phyloP scores from a whole-genome alignment of 1,140 invertebrate species.

The Thaumetopoea pityocampa region DNA sequence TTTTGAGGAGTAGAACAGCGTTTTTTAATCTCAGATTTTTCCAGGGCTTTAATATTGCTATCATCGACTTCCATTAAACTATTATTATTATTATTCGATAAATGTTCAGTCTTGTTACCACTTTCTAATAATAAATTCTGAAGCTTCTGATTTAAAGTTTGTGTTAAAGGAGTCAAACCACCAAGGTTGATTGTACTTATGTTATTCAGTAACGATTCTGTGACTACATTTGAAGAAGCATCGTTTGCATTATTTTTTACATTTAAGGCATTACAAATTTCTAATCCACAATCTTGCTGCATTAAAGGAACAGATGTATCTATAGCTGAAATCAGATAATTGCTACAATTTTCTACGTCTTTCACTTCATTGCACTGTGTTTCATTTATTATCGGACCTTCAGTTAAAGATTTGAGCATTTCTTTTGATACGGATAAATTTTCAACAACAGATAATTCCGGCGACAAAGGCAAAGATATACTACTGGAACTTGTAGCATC shows the following conservation, averaged over 20 bases:
- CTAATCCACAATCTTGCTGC: conserved; percentile 37
- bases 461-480: conserved; percentile 51
- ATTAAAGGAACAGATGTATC: conserved; percentile 48
- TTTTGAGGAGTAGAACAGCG: conserved; percentile 60
- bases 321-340: conserved; percentile 33
- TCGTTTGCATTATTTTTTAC: conserved; percentile 21
- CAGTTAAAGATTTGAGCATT: conserved; percentile 23
- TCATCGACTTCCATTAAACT: conserved; percentile 24
- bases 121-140: conserved; percentile 51
- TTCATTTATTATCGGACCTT: conserved; percentile 28
- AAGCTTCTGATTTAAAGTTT: conserved; percentile 43
- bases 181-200: conserved; percentile 35
- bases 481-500: conserved; percentile 33
- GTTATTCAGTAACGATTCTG: conserved; percentile 47
- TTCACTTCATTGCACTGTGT: conserved; percentile 13
- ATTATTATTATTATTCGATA: conserved; percentile 10
- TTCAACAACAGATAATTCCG: conserved; percentile 61
- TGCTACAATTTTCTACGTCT: conserved; percentile 7
- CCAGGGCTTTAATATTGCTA: conserved; percentile 10
- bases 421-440: conserved; percentile 53
- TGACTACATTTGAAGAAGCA: conserved; percentile 21
- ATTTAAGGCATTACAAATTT: conserved; percentile 20
- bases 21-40: conserved; percentile 35
- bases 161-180: conserved; percentile 34
- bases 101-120: conserved; percentile 35